These are phyloP conservation scores for Cirrhinus mrigala DNA, from an alignment of 2,797 vertebrate genomes.

Conservation along the genomic window DNA sequence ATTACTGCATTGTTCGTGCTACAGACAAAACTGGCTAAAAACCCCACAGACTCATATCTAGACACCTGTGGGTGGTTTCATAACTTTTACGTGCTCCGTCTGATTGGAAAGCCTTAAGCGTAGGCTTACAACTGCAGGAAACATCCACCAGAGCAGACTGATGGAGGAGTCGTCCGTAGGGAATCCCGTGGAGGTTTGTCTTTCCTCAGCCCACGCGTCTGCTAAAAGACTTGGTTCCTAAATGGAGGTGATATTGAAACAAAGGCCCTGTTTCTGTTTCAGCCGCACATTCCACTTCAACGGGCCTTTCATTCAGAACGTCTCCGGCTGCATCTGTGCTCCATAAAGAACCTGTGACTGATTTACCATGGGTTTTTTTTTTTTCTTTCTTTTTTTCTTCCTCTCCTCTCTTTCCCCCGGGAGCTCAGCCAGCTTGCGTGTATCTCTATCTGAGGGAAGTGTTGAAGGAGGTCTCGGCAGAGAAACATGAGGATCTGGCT, in stretches of 20 bases:
- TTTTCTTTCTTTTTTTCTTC: not conserved
- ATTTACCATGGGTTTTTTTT: slow-evolving; percentile 62
- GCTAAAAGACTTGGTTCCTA: slow-evolving; percentile 73
- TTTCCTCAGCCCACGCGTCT: slow-evolving; percentile 64
- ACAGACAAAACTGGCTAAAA: not conserved
- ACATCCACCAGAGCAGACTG: not conserved
- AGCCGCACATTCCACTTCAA: slow-evolving; percentile 70
- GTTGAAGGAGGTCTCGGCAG: slow-evolving; percentile 30
- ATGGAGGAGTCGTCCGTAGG: not conserved
- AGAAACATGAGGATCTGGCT: slow-evolving; percentile 10
- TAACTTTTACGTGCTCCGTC: not conserved
- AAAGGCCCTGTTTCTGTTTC: slow-evolving; percentile 73
- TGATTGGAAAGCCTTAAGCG: not conserved
- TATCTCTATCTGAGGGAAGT: slow-evolving; percentile 37
- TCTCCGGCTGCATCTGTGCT: slow-evolving; percentile 71
- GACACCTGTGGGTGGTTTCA: not conserved
- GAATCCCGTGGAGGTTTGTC: slow-evolving; percentile 15
- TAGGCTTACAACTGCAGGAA: not conserved
- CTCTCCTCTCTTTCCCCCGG: slow-evolving; percentile 58
- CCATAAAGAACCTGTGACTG: slow-evolving; percentile 66
- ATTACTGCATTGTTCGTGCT: not conserved
- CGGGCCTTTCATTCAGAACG: slow-evolving; percentile 71
- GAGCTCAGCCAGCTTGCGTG: slow-evolving; percentile 25
- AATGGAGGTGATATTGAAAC: slow-evolving; percentile 73
- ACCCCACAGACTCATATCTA: not conserved